phyloP scores from a whole-genome alignment of 1,140 invertebrate genomes.

The Nilaparvata lugens region DNA sequence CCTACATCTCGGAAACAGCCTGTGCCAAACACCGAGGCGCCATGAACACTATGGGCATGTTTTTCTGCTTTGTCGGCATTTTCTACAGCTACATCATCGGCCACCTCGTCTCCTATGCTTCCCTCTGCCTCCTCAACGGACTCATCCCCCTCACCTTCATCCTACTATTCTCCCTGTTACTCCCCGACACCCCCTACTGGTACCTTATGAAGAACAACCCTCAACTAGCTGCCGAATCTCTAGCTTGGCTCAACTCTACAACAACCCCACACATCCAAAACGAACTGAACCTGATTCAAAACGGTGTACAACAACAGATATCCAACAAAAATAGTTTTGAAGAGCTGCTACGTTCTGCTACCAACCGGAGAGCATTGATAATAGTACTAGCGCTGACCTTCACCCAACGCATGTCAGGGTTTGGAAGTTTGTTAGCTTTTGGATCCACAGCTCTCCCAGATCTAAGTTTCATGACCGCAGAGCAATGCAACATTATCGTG shows the following conservation, averaged over 20 bases:
- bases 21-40: slow-evolving; percentile 48
- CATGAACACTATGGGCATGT: slow-evolving; percentile 56
- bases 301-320: slow-evolving; percentile 15
- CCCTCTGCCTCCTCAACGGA: slow-evolving; percentile 52
- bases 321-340: slow-evolving; percentile 9
- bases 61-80: slow-evolving; percentile 61
- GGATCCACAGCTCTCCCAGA: slow-evolving; percentile 61
- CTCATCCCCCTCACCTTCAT: slow-evolving; percentile 51
- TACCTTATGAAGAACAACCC: slow-evolving; percentile 46
- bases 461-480: not conserved
- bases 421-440: slow-evolving; percentile 64
- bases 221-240: slow-evolving; percentile 48
- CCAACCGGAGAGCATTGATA: slow-evolving; percentile 45
- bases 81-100: slow-evolving; percentile 66
- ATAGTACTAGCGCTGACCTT: slow-evolving; percentile 54
- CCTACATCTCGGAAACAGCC: slow-evolving; percentile 55
- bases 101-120: slow-evolving; percentile 54
- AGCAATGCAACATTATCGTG: slow-evolving; percentile 8
- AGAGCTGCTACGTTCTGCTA: slow-evolving; percentile 11
- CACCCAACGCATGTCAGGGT: slow-evolving; percentile 64
- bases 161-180: slow-evolving; percentile 58
- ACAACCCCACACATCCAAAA: slow-evolving; percentile 8
- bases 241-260: slow-evolving; percentile 53
- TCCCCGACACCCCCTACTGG: slow-evolving; percentile 74
- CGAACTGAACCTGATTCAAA: slow-evolving; percentile 20